Percentiles rank a stretch among this genome's conserved stretches.
phyloP scores from a whole-genome alignment of 53 echinoderm and acorn worm species.

The Echinarachnius parma region DNA sequence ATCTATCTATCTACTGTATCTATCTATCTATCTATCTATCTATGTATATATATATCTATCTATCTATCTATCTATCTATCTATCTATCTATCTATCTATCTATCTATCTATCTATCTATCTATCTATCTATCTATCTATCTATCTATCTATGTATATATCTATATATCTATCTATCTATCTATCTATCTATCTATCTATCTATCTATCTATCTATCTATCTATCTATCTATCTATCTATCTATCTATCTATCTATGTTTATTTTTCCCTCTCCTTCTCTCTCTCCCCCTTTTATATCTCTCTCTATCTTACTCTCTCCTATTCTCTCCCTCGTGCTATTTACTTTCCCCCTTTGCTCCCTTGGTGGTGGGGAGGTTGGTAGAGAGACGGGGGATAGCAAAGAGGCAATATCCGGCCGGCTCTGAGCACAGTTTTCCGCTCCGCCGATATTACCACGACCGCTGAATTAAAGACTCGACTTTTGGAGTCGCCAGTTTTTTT shows the following conservation, averaged over 20 bases:
- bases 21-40: too few relatives aligned
- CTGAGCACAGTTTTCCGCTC: constrained; percentile 23
- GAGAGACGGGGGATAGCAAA: too few relatives aligned
- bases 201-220: not conserved
- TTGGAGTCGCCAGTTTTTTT: not conserved
- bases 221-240: not conserved
- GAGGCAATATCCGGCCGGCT: constrained; percentile 28
- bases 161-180: too few relatives aligned
- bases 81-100: not conserved
- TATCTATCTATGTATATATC: too few relatives aligned
- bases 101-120: not conserved
- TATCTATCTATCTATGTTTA: not conserved
- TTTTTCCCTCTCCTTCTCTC: not conserved
- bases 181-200: not conserved
- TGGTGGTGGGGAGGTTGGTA: too few relatives aligned
- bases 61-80: too few relatives aligned
- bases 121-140: not conserved
- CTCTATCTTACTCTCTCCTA: not conserved
- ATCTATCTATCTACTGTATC: too few relatives aligned
- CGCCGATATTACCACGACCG: constrained; percentile 22
- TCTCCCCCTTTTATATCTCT: not conserved
- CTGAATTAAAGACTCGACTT: constrained; percentile 21
- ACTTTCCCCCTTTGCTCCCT: not conserved
- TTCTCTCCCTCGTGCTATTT: not conserved
- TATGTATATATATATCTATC: too few relatives aligned